Evolutionary conservation across 1,140 invertebrate genomes (phyloP).

Genomic region (Drosophila bipectinata): DNA sequence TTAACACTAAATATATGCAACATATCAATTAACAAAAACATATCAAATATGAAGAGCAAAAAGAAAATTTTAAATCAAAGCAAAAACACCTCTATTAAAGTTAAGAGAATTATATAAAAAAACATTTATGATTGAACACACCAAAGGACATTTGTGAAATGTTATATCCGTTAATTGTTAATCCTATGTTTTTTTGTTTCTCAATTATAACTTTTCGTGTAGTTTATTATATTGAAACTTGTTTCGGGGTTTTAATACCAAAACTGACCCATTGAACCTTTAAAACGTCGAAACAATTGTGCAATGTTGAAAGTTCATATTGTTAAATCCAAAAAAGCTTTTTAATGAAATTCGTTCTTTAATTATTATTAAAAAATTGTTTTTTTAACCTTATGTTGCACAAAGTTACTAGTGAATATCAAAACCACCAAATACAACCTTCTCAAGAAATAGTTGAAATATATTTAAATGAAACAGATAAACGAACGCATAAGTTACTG

Average conservation of each 20-base stretch:
- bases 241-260: slow-evolving; percentile 75
- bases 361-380: neutral
- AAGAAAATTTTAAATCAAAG: slow-evolving; percentile 25
- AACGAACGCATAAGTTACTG: slow-evolving; percentile 41
- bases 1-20: slow-evolving; percentile 62
- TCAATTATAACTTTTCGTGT: neutral
- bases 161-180: neutral
- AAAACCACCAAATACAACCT: slow-evolving; percentile 33
- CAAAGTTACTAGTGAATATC: slow-evolving; percentile 3
- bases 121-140: slow-evolving; percentile 24
- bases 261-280: slow-evolving; percentile 74
- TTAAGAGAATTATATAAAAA: slow-evolving; percentile 21
- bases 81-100: slow-evolving; percentile 13
- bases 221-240: slow-evolving; percentile 54
- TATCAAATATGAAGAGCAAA: slow-evolving; percentile 66
- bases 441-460: slow-evolving; percentile 46
- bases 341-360: neutral
- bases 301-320: slow-evolving; percentile 24
- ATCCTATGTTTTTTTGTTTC: neutral
- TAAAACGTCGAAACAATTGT: slow-evolving; percentile 76
- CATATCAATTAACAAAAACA: slow-evolving; percentile 76
- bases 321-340: slow-evolving; percentile 7
- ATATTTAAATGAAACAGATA: slow-evolving; percentile 36
- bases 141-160: slow-evolving; percentile 11
- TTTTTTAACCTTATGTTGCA: slow-evolving; percentile 12